A percentile compares a stretch with the other conserved stretches of the same genome.
Evolutionary conservation across 2,113 vertebrate species (phyloP).

Genomic region (Podarcis cretensis): DNA sequence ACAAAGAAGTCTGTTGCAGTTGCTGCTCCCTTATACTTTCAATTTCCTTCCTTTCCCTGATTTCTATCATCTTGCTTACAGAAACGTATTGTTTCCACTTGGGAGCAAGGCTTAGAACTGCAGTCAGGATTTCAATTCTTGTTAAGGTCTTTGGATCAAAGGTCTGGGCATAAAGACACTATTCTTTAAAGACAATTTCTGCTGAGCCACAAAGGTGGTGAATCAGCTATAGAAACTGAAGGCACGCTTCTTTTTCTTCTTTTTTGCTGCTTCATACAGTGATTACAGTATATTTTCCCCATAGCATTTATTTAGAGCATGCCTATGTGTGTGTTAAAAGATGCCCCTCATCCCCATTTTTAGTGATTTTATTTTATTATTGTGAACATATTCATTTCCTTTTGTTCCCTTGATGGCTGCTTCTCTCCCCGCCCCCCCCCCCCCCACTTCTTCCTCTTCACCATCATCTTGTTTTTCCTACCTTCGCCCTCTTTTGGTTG

Average conservation of each 20-base stretch:
- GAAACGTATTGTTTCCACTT: background rate
- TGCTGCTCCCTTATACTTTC: conserved; percentile 1
- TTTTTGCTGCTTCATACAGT: background rate
- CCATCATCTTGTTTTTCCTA: background rate
- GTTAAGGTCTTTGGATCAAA: conserved; percentile 26
- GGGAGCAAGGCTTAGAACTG: conserved; percentile 9
- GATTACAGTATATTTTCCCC: background rate
- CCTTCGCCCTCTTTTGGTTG: background rate
- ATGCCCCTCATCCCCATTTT: background rate
- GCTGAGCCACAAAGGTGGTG: conserved; percentile 6
- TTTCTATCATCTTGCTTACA: conserved; percentile 18
- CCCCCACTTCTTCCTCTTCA: background rate
- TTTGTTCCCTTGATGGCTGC: background rate
- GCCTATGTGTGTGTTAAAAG: background rate
- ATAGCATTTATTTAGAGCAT: background rate
- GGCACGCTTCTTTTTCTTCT: background rate
- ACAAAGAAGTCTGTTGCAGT: background rate
- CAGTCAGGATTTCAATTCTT: conserved; percentile 23
- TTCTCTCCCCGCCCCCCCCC: background rate
- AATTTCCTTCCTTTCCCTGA: conserved; percentile 24
- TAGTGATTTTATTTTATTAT: background rate
- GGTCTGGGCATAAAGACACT: conserved; percentile 11
- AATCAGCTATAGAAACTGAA: conserved; percentile 16
- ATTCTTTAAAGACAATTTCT: conserved; percentile 14
- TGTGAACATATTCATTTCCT: background rate